Base-by-base conservation (phyloP, 2,797 vertebrate genomes). In the Semotilus atromaculatus region DNA sequence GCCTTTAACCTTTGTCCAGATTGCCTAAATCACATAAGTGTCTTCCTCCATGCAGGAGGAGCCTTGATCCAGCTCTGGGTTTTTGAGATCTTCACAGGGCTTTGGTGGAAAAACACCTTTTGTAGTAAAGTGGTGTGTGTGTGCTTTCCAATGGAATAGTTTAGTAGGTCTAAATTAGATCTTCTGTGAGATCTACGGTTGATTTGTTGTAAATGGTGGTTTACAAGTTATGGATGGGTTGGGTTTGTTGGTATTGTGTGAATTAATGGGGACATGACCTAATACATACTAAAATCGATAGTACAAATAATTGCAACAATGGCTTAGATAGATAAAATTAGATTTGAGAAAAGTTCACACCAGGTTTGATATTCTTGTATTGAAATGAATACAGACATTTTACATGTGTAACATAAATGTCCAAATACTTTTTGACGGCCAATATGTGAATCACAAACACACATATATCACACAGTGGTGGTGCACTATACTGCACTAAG, bases 1-100 rank as follows among this genome's bases (percentile, higher is more conserved):
- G 29, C 85, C 64, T 79, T 82, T 71, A 51, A 83, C 85, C 91
- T 92, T 92, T 92, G 85, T 86, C 84, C 86, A 85, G 3, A 38
- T 45, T 38, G 0, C 58, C 72, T 84, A 45, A 75, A 11, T 85
- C 68, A 80, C 45, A 48, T 29, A 51, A 70, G 13, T 62, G 58
- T 36, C n/a, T 19, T 66, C 19, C 29, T 48, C 3, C 18, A 36
- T 75, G 4, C n/a, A n/a, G 45, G 11, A 38, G 62, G 34, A n/a
- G 66, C 26, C 48, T 5, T 51, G 60, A 72, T 67, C 76, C 58
- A 76, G 76, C 70, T 23, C 21, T 26, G 21, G 60, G 16, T 70
- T 18, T 73, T 11, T 62, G 26, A 29, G 16, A 8, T 60, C 66
- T 73, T 21, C 23, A 55, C 23, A 1, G 9, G 23, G n/a, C 7